A percentile compares a stretch with the other conserved stretches of the same genome.
Conservation (phyloP, 2,797 vertebrate genomes). For the Limosa lapponica region DNA sequence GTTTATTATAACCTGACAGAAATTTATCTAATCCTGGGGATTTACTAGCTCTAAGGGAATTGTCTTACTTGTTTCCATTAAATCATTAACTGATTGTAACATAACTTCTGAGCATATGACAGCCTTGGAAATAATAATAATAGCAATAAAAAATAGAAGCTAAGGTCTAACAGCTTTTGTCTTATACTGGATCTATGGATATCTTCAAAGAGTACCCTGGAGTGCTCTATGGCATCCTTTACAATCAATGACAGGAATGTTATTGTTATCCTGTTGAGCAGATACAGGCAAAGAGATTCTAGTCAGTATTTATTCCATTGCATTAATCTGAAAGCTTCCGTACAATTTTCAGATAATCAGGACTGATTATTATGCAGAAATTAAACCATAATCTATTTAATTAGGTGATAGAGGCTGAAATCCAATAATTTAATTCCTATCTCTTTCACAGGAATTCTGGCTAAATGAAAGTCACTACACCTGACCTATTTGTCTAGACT, state of each 20-base stretch:
- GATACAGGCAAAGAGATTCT: background rate
- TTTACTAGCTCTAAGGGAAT: conserved; percentile 69
- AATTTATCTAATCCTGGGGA: conserved; percentile 71
- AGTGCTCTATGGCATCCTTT: background rate
- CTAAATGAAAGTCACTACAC: background rate
- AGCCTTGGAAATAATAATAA: conserved; percentile 50
- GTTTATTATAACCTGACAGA: conserved; percentile 76
- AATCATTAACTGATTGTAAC: conserved; percentile 68
- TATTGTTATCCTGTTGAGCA: conserved; percentile 3
- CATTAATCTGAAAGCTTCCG: background rate
- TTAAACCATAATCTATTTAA: background rate
- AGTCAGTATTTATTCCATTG: background rate
- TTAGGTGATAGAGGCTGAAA: background rate
- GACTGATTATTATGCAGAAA: background rate
- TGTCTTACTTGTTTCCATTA: conserved; percentile 70
- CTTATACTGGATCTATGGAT: background rate
- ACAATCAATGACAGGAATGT: background rate
- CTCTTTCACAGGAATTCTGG: background rate
- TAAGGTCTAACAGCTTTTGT: conserved; percentile 1
- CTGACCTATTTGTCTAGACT: background rate
- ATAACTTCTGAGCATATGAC: conserved; percentile 49
- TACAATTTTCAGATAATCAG: background rate
- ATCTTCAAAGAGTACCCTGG: background rate
- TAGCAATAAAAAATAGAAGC: conserved; percentile 13
- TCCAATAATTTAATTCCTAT: background rate